Evolutionary conservation across 2,113 vertebrate species (phyloP).

Genomic region (Malurus elegans): DNA sequence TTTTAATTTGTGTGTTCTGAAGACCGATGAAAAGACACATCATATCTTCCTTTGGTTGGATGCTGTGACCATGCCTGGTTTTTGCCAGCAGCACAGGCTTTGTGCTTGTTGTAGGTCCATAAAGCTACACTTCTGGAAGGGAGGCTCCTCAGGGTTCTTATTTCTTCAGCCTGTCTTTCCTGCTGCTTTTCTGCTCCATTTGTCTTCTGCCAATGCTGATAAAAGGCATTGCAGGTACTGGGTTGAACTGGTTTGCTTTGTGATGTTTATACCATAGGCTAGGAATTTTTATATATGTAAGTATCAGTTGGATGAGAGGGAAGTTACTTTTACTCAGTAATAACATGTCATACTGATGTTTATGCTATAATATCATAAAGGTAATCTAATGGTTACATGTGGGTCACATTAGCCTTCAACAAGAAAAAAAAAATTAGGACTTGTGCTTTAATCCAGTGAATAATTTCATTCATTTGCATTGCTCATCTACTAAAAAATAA

Average conservation of each 20-base stretch:
- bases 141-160: neutral
- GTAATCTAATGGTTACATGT: neutral
- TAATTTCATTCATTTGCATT: neutral
- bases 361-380: neutral
- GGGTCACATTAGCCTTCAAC: neutral
- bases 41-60: neutral
- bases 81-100: neutral
- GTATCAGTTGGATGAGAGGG: neutral
- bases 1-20: conserved; percentile 43
- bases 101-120: neutral
- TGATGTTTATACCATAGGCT: neutral
- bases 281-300: neutral
- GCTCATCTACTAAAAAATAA: neutral
- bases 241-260: neutral
- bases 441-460: neutral
- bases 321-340: neutral
- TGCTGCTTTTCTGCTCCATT: neutral
- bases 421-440: neutral
- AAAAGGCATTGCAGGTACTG: neutral
- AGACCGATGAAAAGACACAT: conserved; percentile 18
- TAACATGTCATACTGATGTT: neutral
- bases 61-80: neutral
- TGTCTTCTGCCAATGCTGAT: neutral
- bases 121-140: neutral
- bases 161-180: neutral